These are phyloP conservation scores for Marronus borbonicus DNA, from an alignment of 2,888 invertebrate species.

Conservation along the genomic window DNA sequence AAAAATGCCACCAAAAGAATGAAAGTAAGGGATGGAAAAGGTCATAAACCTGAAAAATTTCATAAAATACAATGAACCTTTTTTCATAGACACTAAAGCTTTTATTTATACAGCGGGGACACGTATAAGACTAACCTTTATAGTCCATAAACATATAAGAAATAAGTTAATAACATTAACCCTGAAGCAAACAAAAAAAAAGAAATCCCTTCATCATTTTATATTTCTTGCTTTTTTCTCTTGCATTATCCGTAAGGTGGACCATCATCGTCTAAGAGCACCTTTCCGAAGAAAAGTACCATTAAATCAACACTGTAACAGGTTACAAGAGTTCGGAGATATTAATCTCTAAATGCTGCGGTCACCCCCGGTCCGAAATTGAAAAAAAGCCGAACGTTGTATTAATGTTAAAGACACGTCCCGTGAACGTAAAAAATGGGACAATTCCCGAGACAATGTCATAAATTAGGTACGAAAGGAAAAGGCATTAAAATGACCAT, in stretches of 20 bases:
- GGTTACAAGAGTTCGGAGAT: conserved; percentile 38
- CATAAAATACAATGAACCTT: conserved; percentile 25
- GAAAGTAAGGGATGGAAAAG: neutral
- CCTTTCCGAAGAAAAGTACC: conserved; percentile 12
- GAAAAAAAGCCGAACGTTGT: conserved; percentile 60
- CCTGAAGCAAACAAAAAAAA: neutral
- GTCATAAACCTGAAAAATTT: neutral
- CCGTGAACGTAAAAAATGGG: conserved; percentile 62
- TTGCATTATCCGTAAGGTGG: neutral
- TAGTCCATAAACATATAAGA: conserved; percentile 20
- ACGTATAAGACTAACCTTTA: conserved; percentile 17
- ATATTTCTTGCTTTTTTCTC: neutral
- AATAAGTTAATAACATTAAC: conserved; percentile 42
- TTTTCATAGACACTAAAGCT: neutral
- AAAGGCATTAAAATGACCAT: conserved; percentile 16
- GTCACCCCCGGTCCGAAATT: conserved; percentile 39
- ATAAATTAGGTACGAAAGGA: conserved; percentile 60
- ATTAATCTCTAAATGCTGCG: conserved; percentile 34
- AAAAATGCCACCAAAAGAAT: neutral
- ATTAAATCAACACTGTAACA: conserved; percentile 42
- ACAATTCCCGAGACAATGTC: conserved; percentile 61
- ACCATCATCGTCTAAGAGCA: neutral
- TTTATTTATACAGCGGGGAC: conserved; percentile 15
- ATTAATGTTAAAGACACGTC: conserved; percentile 63
- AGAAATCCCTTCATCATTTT: neutral